Evolutionary conservation across 1,140 invertebrate species (phyloP), one percentile per base, ranked within the genome.

Genomic region (Drosophila ficusphila): DNA sequence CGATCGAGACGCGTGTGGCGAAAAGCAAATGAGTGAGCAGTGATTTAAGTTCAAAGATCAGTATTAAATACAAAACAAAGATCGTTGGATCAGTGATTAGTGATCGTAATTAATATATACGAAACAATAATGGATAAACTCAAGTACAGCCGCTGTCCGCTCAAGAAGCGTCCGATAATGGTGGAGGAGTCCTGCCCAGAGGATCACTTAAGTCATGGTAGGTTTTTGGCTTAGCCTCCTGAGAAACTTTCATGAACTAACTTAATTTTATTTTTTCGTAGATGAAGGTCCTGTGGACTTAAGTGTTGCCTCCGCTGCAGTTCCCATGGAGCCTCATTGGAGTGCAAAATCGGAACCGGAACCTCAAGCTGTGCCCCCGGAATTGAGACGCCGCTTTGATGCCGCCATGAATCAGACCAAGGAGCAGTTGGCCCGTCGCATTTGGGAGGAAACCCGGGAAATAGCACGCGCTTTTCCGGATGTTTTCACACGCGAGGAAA

Each of bases 121-220:
- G 31, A 49, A 19, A 11, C n/a, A 29, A 64, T 19, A 1, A 91
- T 91, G 90, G 86, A 91, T 90, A 91, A 90, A 47, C 65, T 79
- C 25, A 76, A 91, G 34, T 91, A 90, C 51, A 96, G 95, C 86
- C 95, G 96, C 92, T 97, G 96, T 89, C 97, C 96, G 90, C 93
- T 97, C 23, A 98, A 97, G 91, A 98, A 97, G 93, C 94, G 96
- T 90, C 96, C 96, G 38, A 95, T 97, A 76, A 92, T 93, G 18
- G 34, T 90, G 48, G 79, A 93, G 93, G 73, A 90, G 46, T 86
- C 93, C 92, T 21, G 34, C 12, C 36, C 42, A 4, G 79, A 62
- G 41, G 73, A 89, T 61, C 70, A 76, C 27, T 33, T 90, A 19
- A 69, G 78, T 57, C 79, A 86, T 47, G 90, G 90, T 91, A 44